Evolutionary conservation across 1,140 invertebrate genomes (phyloP), one percentile per base, ranked within the genome.

Genomic region (Anastatus disparis): DNA sequence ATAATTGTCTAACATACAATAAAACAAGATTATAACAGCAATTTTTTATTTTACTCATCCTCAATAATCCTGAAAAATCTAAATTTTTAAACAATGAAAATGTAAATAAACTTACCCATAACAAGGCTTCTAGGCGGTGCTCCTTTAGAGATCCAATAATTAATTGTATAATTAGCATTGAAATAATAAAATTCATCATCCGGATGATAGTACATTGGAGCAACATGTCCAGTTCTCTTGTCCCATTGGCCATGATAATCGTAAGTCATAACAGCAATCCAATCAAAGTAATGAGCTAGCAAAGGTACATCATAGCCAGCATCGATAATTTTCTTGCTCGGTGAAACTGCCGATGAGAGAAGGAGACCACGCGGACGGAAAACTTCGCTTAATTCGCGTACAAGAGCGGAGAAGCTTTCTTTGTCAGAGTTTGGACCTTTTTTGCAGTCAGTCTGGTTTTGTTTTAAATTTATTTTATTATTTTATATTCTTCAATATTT

Each of bases 231-330:
- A 4, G 94, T 96, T 75, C 90, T 90, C 73, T 93, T 93, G 73
- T 94, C 93, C 89, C 93, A 94, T 74, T 94, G 91, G 0, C 94
- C 94, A 75, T 95, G 94, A 79, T 90, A 96, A 76, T 96, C 94
- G 75, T 96, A 96, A 1, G 93, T 90, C 90, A 95, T 95, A 2
- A 97, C 91, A 9, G 89, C 88, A 44, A 93, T 91, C 93, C 94
- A 96, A 79, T 97, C 95, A n/a, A 96, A 85, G 78, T 92, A 88
- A 71, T 89, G 85, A 1, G 91, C 89, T 0, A 96, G 74, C 0
- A 89, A 83, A 0, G 91, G 90, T 1, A 96, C 93, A 75, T 95
- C 92, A 73, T 96, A 96, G 0, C 88, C 95, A 3, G 89, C 90
- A 80, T 96, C 94, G 50, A 96, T 93, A 1, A 96, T 93, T 75